phyloP scores from a whole-genome alignment of 2,797 vertebrate species.

The Sorex maritimensis region DNA sequence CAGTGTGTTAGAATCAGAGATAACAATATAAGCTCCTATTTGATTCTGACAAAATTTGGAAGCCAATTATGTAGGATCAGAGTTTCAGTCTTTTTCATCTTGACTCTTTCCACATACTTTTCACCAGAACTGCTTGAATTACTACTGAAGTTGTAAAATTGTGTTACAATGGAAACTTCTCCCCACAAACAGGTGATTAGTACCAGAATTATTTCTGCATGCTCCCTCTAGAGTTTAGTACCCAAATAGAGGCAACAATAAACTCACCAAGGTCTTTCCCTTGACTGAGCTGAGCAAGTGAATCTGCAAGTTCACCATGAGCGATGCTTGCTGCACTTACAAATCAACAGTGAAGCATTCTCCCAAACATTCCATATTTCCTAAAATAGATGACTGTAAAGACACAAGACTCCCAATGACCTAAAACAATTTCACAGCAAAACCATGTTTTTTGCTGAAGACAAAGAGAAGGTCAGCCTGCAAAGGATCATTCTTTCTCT shows the following conservation, averaged over 20 bases:
- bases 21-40: too few species aligned
- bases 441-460: not conserved
- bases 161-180: too few species aligned
- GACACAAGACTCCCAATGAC: not conserved
- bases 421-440: not conserved
- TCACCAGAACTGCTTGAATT: too few species aligned
- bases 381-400: not conserved
- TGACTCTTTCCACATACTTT: too few species aligned
- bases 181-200: too few species aligned
- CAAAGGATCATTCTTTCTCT: not conserved
- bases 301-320: not conserved
- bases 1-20: too few species aligned
- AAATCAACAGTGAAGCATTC: not conserved
- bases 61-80: too few species aligned
- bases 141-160: too few species aligned
- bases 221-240: not conserved
- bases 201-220: not conserved
- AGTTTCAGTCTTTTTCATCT: too few species aligned
- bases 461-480: not conserved
- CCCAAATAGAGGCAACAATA: not conserved
- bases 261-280: not conserved
- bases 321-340: not conserved
- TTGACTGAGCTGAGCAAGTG: not conserved
- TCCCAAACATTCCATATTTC: not conserved
- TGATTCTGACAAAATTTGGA: too few species aligned